phyloP scores from a whole-genome alignment of 1,140 invertebrate genomes.

The Drosophila mayri region DNA sequence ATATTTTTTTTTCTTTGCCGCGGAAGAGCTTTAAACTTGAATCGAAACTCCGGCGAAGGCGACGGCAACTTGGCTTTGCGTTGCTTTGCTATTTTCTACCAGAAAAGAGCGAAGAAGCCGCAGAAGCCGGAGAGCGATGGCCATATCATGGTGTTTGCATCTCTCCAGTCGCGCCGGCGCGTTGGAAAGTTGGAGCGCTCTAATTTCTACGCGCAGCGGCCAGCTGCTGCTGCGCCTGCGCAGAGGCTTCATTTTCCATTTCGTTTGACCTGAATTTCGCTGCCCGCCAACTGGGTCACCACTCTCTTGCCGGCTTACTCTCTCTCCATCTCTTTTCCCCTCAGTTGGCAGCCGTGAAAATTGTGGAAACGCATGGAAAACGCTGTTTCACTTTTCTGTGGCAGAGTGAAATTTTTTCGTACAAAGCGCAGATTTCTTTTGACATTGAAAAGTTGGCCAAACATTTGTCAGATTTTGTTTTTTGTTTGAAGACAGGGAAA shows the following conservation, averaged over 20 bases:
- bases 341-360: neutral
- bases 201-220: conserved; percentile 76
- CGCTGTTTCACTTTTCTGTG: conserved; percentile 75
- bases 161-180: conserved; percentile 50
- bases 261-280: conserved; percentile 83
- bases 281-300: conserved; percentile 68
- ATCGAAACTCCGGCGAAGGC: conserved; percentile 63
- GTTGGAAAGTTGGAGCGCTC: conserved; percentile 71
- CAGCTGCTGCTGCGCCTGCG: conserved; percentile 28
- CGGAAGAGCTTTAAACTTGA: conserved; percentile 83
- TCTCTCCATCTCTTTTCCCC: too few relatives aligned
- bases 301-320: conserved; percentile 29
- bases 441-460: conserved; percentile 80
- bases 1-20: conserved; percentile 53
- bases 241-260: conserved; percentile 78
- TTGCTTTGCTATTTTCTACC: conserved; percentile 75
- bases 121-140: conserved; percentile 1
- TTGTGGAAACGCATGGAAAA: conserved; percentile 70
- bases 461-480: conserved; percentile 26
- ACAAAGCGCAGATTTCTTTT: conserved; percentile 64
- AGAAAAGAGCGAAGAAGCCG: conserved; percentile 34
- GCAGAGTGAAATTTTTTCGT: conserved; percentile 64
- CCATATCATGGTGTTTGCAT: conserved; percentile 67
- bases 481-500: neutral
- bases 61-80: conserved; percentile 30